Conservation (phyloP, 2,113 vertebrate genomes). For the Percopsis transmontana region DNA sequence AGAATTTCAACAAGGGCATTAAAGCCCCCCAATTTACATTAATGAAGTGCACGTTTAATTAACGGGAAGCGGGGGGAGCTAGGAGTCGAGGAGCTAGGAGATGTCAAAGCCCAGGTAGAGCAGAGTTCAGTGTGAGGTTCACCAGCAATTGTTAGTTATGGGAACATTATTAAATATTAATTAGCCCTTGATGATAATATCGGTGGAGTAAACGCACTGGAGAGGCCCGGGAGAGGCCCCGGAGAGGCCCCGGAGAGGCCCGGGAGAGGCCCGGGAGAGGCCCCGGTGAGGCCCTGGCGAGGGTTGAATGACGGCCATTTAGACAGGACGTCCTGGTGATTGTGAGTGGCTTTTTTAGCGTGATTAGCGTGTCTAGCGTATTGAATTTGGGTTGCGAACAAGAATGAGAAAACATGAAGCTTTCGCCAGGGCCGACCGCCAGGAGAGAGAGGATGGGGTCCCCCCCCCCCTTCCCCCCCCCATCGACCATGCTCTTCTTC, state of each 20-base stretch:
- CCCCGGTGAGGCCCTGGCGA: neutral
- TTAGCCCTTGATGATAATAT: neutral
- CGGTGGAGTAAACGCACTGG: neutral
- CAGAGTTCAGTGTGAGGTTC: conserved; percentile 6
- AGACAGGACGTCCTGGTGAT: conserved; percentile 37
- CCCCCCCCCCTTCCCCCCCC: no score
- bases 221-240: neutral
- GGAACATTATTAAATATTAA: neutral
- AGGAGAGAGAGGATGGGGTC: neutral
- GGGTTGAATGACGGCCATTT: neutral
- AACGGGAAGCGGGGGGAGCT: conserved; percentile 79
- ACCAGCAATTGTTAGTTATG: neutral
- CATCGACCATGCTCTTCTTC: no score
- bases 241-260: neutral
- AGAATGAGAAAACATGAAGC: conserved; percentile 36
- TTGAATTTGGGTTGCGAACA: conserved; percentile 19
- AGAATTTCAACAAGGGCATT: conserved; percentile 99
- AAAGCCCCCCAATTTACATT: conserved; percentile 98
- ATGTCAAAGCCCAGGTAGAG: conserved; percentile 35
- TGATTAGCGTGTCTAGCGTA: conserved; percentile 10
- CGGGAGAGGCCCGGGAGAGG: no score
- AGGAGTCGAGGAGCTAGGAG: conserved; percentile 85
- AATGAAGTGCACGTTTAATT: conserved; percentile 99
- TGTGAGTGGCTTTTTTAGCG: conserved; percentile 27
- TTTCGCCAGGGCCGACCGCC: conserved; percentile 42